These are phyloP conservation scores for Fulica atra DNA, from an alignment of 2,113 vertebrate species.

Conservation along the genomic window DNA sequence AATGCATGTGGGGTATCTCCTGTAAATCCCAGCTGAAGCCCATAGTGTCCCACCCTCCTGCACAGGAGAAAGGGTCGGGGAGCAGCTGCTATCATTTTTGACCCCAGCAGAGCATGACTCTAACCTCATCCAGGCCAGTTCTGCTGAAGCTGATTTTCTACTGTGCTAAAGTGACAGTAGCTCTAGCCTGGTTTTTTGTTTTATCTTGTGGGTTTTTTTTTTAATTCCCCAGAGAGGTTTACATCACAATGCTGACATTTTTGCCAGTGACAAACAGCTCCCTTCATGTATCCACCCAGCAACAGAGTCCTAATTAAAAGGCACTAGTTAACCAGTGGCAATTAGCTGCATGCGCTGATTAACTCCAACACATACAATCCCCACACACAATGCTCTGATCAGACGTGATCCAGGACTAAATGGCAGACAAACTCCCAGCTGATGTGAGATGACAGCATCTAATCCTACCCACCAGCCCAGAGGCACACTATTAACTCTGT, in stretches of 20 bases:
- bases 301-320: slow-evolving; percentile 4
- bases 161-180: background rate
- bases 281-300: background rate
- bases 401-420: background rate
- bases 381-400: background rate
- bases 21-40: slow-evolving; percentile 62
- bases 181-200: background rate
- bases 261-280: slow-evolving; percentile 17
- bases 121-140: slow-evolving; percentile 41
- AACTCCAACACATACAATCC: background rate
- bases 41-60: slow-evolving; percentile 21
- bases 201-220: background rate
- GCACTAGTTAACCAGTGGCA: background rate
- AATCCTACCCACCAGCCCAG: background rate
- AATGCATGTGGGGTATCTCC: slow-evolving; percentile 64
- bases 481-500: background rate
- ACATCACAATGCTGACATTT: slow-evolving; percentile 14
- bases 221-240: slow-evolving; percentile 20
- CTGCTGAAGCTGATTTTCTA: slow-evolving; percentile 51
- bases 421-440: background rate
- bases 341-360: slow-evolving; percentile 6
- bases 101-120: background rate
- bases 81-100: background rate
- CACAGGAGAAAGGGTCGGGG: slow-evolving; percentile 14
- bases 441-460: background rate